phyloP scores from a whole-genome alignment of 1,140 invertebrate species.

The Drosophila pseudoobscura region DNA sequence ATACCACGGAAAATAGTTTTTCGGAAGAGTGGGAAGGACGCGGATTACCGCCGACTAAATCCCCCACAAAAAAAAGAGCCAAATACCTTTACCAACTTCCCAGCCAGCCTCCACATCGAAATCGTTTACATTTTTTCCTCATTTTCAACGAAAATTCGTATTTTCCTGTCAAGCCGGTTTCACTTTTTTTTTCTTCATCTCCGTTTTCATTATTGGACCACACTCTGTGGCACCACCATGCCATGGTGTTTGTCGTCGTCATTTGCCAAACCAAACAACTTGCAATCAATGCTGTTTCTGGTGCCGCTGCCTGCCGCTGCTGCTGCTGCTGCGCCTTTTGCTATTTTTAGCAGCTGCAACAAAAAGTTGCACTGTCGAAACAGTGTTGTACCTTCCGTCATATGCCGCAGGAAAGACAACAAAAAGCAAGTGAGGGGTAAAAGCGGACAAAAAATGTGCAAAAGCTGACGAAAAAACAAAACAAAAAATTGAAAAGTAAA shows the following conservation, averaged over 20 bases:
- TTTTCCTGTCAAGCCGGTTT: slow-evolving; percentile 80
- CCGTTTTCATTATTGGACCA: slow-evolving; percentile 71
- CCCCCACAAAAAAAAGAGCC: neutral
- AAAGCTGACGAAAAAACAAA: neutral
- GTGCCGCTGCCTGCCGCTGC: slow-evolving; percentile 25
- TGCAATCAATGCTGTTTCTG: slow-evolving; percentile 62
- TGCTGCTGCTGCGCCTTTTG: slow-evolving; percentile 46
- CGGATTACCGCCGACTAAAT: no score
- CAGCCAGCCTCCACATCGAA: slow-evolving; percentile 9
- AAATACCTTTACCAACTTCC: slow-evolving; percentile 28
- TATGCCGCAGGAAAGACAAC: slow-evolving; percentile 30
- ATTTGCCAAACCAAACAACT: slow-evolving; percentile 75
- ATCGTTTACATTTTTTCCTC: slow-evolving; percentile 72
- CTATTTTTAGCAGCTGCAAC: slow-evolving; percentile 71
- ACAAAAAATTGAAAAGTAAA: slow-evolving; percentile 39
- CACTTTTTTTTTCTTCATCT: slow-evolving; percentile 33
- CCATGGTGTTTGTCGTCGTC: slow-evolving; percentile 25
- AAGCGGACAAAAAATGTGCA: slow-evolving; percentile 5
- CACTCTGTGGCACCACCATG: slow-evolving; percentile 33
- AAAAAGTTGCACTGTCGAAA: slow-evolving; percentile 52
- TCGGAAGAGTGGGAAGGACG: no score
- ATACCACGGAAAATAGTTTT: no score
- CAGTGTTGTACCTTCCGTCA: slow-evolving; percentile 64
- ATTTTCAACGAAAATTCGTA: slow-evolving; percentile 72
- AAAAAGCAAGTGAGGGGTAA: neutral